phyloP scores from a whole-genome alignment of 2,113 vertebrate species.

The Corythaeola cristata region DNA sequence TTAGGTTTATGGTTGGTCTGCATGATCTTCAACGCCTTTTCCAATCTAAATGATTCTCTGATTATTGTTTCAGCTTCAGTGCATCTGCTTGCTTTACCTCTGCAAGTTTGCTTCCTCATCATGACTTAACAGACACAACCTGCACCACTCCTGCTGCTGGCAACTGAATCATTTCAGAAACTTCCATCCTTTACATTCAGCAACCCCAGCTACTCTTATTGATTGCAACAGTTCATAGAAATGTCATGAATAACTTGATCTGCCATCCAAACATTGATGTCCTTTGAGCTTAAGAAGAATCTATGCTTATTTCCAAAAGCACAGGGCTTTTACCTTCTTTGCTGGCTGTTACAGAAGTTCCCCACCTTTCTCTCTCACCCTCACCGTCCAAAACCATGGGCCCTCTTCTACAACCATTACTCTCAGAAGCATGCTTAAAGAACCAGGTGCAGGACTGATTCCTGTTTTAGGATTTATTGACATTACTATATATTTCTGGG shows the following conservation, averaged over 20 bases:
- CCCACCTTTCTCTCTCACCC: background rate
- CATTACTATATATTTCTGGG: background rate
- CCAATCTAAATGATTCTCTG: background rate
- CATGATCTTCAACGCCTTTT: no score
- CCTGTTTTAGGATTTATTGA: background rate
- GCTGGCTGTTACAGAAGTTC: background rate
- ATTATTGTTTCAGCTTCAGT: background rate
- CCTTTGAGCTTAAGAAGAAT: background rate
- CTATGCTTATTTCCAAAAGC: background rate
- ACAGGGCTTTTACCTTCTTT: background rate
- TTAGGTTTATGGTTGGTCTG: no score
- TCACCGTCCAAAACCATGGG: background rate
- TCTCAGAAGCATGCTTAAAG: background rate
- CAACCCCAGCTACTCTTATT: background rate
- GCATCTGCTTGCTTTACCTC: background rate
- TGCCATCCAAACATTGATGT: background rate
- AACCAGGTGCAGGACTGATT: background rate
- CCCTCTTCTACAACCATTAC: background rate
- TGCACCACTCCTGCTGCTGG: background rate
- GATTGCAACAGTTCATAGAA: background rate
- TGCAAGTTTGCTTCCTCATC: background rate
- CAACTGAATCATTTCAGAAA: background rate
- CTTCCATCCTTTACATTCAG: background rate
- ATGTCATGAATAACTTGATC: background rate
- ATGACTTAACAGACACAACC: background rate